Base-by-base conservation (phyloP, 2,113 vertebrate species). In the Rutilus rutilus region DNA sequence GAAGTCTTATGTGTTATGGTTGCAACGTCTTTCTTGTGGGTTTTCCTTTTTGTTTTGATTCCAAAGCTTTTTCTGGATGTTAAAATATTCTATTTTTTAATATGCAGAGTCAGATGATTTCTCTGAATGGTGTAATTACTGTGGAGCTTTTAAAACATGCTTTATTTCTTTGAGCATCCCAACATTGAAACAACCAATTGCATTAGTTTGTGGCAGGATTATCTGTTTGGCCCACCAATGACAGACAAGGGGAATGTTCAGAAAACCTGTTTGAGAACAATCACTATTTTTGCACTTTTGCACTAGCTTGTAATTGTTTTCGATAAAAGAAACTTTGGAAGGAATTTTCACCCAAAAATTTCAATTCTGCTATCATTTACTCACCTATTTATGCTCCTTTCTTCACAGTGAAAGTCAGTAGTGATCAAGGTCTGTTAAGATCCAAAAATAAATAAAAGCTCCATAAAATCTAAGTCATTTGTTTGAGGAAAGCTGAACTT, bases 21-120 rank as follows among this genome's bases (percentile, higher is more conserved):
- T 65, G n/a, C 85, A 62, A 85, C 6, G 79, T 86, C 62, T 86
- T 50, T 86, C 23, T 86, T 45, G 52, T 88, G n/a, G 69, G 42
- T 84, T 59, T 75, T 33, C 15, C 57, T 47, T 73, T 78, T 78
- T 27, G 17, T 27, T 21, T 64, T 12, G 79, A n/a, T 54, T 52
- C 30, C n/a, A 39, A 27, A 65, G 42, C 54, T 73, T n/a, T 21
- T 36, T 25, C 65, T 75, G 36, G 27, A 30, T 6, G n/a, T 33
- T 25, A 71, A 52, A 59, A 64, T 77, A 62, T 0, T 69, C 8
- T 50, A 8, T 47, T 82, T 17, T 82, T 80, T 47, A n/a, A 25
- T 47, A 74, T 74, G 42, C 23, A 25, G 39, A 15, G 23, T 15
- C 42, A 75, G 73, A 39, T 73, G 36, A 73, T 73, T 42, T 42